These are phyloP conservation scores for Lepidochitona cinerea DNA, from an alignment of 2,888 invertebrate genomes.

Conservation along the genomic window DNA sequence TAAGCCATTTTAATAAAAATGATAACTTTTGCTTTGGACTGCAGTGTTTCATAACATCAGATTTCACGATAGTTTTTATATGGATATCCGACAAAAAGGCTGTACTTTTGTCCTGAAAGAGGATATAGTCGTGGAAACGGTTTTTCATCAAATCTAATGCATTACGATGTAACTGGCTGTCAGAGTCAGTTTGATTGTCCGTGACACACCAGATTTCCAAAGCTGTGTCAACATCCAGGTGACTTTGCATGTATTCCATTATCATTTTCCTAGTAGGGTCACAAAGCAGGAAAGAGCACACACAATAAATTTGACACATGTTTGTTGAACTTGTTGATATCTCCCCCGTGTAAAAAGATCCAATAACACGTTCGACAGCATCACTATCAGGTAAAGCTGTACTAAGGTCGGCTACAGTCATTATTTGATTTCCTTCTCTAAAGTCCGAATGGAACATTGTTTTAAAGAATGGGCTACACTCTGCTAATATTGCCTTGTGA, in stretches of 20 bases:
- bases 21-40: neutral
- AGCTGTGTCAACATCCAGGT: neutral
- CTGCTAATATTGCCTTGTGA: conserved; percentile 29
- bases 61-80: neutral
- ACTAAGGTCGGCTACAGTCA: neutral
- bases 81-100: neutral
- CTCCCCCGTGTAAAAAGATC: neutral
- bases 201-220: neutral
- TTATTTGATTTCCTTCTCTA: conserved; percentile 18
- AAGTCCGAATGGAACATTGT: conserved; percentile 31
- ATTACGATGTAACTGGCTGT: neutral
- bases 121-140: neutral
- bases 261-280: neutral
- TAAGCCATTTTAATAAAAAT: neutral
- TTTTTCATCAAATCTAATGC: neutral
- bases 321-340: neutral
- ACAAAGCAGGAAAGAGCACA: neutral
- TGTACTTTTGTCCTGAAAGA: neutral
- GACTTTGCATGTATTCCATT: neutral
- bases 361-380: neutral
- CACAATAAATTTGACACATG: neutral
- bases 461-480: conserved; percentile 31
- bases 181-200: neutral
- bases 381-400: neutral
- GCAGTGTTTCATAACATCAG: neutral